These are phyloP conservation scores for Disparrhopalites patrizii DNA, from an alignment of 2,888 invertebrate genomes.

Conservation along the genomic window DNA sequence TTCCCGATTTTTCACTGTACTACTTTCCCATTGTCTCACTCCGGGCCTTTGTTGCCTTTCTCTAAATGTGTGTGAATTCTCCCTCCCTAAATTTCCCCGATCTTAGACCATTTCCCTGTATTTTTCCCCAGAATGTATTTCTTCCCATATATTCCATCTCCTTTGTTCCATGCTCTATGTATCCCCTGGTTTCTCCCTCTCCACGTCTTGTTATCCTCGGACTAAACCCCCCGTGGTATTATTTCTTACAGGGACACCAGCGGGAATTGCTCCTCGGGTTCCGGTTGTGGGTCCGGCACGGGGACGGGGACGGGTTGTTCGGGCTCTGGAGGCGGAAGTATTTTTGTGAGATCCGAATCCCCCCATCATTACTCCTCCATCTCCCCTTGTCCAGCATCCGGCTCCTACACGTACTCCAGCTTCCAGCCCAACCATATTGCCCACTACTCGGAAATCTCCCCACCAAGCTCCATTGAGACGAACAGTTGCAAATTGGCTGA, in stretches of 20 bases:
- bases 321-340: slow-evolving; percentile 49
- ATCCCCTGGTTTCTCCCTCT: not conserved
- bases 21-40: too few species aligned
- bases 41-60: too few species aligned
- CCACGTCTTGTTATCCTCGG: not conserved
- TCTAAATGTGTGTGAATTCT: too few species aligned
- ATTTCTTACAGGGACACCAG: slow-evolving; percentile 37
- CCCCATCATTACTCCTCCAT: slow-evolving; percentile 52
- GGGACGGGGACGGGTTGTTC: slow-evolving; percentile 33
- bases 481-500: slow-evolving; percentile 45
- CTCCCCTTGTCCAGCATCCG: slow-evolving; percentile 44
- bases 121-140: too few species aligned
- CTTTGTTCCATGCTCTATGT: not conserved
- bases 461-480: slow-evolving; percentile 24
- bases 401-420: slow-evolving; percentile 46
- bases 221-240: not conserved
- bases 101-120: too few species aligned
- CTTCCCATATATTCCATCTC: too few species aligned
- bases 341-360: slow-evolving; percentile 57
- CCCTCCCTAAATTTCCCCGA: too few species aligned
- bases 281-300: slow-evolving; percentile 43
- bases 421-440: slow-evolving; percentile 42
- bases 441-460: slow-evolving; percentile 44
- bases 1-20: too few species aligned
- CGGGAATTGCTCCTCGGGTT: slow-evolving; percentile 46